Conservation (phyloP, 2,113 vertebrate species). For the Poicephalus gulielmi region DNA sequence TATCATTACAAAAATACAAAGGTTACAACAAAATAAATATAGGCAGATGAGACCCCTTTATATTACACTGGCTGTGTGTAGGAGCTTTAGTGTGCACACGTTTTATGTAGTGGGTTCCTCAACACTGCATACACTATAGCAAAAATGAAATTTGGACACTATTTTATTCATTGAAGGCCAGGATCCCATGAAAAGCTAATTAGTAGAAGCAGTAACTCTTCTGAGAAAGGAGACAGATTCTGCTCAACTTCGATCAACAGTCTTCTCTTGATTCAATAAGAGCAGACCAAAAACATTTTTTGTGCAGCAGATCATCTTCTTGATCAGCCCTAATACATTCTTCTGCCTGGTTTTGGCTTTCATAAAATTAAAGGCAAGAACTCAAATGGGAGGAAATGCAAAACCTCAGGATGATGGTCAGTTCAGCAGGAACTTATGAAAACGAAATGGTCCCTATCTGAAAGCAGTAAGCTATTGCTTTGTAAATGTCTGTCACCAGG, state of each 20-base stretch:
- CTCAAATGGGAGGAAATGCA: background rate
- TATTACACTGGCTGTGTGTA: background rate
- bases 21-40: background rate
- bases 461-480: background rate
- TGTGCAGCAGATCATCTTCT: background rate
- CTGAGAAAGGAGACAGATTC: background rate
- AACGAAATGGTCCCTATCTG: background rate
- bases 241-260: background rate
- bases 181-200: background rate
- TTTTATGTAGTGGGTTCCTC: background rate
- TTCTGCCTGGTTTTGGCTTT: background rate
- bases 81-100: background rate
- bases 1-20: background rate
- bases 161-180: background rate
- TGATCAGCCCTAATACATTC: background rate
- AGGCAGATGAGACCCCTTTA: background rate
- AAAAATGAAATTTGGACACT: background rate
- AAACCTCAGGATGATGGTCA: background rate
- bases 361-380: background rate
- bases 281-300: background rate
- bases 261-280: background rate
- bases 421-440: background rate
- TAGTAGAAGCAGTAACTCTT: background rate
- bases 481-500: background rate
- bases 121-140: background rate